phyloP scores from a whole-genome alignment of 2,888 invertebrate species.

The Campoplex capitator region DNA sequence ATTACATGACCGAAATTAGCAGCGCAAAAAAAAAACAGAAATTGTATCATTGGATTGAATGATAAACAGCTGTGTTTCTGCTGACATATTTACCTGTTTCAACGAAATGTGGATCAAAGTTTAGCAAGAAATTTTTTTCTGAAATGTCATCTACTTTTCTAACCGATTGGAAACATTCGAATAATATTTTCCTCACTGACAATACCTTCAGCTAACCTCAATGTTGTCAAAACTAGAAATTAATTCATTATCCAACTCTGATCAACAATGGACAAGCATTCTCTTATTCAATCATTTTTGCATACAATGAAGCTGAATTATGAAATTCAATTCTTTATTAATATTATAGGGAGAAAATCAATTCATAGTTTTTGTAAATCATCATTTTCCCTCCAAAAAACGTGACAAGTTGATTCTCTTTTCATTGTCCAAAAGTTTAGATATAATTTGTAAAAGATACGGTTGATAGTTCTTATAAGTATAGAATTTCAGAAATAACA shows the following conservation, averaged over 20 bases:
- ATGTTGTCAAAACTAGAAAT: background rate
- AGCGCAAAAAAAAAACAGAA: background rate
- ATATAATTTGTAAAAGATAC: background rate
- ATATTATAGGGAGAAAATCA: background rate
- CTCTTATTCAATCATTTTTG: background rate
- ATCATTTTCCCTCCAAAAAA: background rate
- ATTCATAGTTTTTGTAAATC: background rate
- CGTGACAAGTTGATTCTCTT: background rate
- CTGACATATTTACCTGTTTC: background rate
- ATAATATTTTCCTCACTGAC: background rate
- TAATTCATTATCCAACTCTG: background rate
- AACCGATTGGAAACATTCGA: background rate
- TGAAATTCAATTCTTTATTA: background rate
- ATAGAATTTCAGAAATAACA: background rate
- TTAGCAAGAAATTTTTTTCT: background rate
- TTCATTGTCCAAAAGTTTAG: background rate
- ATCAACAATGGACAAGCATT: background rate
- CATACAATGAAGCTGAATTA: background rate
- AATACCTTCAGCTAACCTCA: background rate
- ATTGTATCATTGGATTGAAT: too few relatives aligned
- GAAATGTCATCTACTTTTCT: background rate
- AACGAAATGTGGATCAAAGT: background rate
- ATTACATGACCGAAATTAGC: background rate
- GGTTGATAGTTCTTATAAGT: background rate
- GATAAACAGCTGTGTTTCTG: constrained; percentile 1